Percentiles rank a stretch among this genome's conserved stretches.
phyloP scores from a whole-genome alignment of 2,797 vertebrate species.

The Arrhamphus sclerolepis region DNA sequence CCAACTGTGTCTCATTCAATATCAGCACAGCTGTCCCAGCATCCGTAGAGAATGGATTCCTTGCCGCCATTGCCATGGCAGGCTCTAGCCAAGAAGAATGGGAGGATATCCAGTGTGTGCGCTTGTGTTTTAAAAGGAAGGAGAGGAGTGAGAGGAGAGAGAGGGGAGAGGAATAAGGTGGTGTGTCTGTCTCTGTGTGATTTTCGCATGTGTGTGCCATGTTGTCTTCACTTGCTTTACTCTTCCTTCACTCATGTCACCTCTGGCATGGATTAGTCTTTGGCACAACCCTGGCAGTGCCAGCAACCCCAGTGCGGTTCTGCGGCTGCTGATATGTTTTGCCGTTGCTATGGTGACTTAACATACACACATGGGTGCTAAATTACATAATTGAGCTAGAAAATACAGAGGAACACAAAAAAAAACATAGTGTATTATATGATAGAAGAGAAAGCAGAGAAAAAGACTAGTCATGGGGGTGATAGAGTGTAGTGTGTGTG shows the following conservation, averaged over 20 bases:
- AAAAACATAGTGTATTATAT: conserved; percentile 64
- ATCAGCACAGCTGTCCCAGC: conserved; percentile 84
- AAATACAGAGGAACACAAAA: conserved; percentile 77
- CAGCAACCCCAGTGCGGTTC: conserved; percentile 73
- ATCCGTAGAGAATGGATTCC: conserved; percentile 86
- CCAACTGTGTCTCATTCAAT: conserved; percentile 76
- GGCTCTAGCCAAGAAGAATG: conserved; percentile 83
- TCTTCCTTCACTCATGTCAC: conserved; percentile 80
- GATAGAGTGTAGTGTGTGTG: neutral
- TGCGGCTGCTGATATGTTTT: conserved; percentile 83
- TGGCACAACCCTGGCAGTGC: conserved; percentile 78
- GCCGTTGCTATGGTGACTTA: conserved; percentile 80
- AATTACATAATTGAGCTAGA: conserved; percentile 84
- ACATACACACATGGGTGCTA: conserved; percentile 72
- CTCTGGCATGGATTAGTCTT: conserved; percentile 83
- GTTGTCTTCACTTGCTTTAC: conserved; percentile 69
- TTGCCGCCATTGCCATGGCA: conserved; percentile 80
- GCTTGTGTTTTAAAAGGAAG: conserved; percentile 69
- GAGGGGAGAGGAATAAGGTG: conserved; percentile 49
- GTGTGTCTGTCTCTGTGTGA: conserved; percentile 31
- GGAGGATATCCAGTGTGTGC: conserved; percentile 84
- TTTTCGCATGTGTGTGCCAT: conserved; percentile 57
- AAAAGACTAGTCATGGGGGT: neutral
- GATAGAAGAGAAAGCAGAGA: conserved; percentile 42
- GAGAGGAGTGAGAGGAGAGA: conserved; percentile 61